phyloP scores from a whole-genome alignment of 2,113 vertebrate species.

The Danio rerio region GRCz12tu NC_133194.1:6502001-6502500 shows the following conservation, averaged over 20 bases:
- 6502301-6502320: slow-evolving; percentile 18
- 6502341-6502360: neutral
- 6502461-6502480: slow-evolving; percentile 11
- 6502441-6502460: neutral
- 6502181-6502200: slow-evolving; percentile 19
- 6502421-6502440: neutral
- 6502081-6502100: neutral
- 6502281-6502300: neutral
- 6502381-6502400: slow-evolving; percentile 8
- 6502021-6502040: neutral
- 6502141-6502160: slow-evolving; percentile 22
- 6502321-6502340: neutral
- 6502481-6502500: neutral
- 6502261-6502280: neutral
- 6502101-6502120: neutral
- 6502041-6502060: slow-evolving; percentile 18
- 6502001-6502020: neutral
- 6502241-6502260: slow-evolving; percentile 13
- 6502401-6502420: slow-evolving; percentile 13
- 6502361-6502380: slow-evolving; percentile 2
- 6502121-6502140: neutral
- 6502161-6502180: slow-evolving; percentile 26
- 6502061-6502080: neutral
- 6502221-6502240: slow-evolving; percentile 34
- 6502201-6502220: slow-evolving; percentile 36